phyloP scores from a whole-genome alignment of 1,140 invertebrate species.

The Nephotettix cincticeps region DNA sequence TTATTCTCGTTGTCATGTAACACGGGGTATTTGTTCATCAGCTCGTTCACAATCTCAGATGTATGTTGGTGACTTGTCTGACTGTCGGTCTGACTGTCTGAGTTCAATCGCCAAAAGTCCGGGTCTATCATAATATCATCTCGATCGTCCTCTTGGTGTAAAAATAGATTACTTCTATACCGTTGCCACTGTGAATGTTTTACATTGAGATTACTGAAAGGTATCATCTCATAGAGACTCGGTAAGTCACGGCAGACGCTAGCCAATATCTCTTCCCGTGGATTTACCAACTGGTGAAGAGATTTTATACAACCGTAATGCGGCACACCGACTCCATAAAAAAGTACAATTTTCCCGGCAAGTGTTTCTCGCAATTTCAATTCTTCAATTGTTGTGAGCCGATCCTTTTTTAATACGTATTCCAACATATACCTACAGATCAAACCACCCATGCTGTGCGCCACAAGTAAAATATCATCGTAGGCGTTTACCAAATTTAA shows the following conservation, averaged over 20 bases:
- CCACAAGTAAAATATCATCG: background rate
- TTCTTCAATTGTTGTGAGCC: too few relatives aligned
- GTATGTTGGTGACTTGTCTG: background rate
- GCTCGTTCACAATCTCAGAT: background rate
- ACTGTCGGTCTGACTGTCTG: background rate
- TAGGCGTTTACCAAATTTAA: background rate
- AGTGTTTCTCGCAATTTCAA: background rate
- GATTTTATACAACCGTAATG: background rate
- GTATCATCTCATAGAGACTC: background rate
- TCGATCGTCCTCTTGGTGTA: background rate
- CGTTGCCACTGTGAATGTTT: background rate
- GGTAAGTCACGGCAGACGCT: background rate
- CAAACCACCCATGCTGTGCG: conserved; percentile 8
- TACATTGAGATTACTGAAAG: background rate
- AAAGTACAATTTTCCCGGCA: background rate
- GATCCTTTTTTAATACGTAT: background rate
- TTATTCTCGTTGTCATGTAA: background rate
- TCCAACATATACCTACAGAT: conserved; percentile 8
- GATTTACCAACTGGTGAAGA: background rate
- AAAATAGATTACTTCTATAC: background rate
- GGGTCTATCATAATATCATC: background rate
- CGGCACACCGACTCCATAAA: background rate
- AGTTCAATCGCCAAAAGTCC: background rate
- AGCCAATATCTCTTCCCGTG: background rate
- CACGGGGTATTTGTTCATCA: background rate